These are phyloP conservation scores for Drosophila nr. medialis DNA, from an alignment of 2,888 invertebrate species.

Conservation along the genomic window DNA sequence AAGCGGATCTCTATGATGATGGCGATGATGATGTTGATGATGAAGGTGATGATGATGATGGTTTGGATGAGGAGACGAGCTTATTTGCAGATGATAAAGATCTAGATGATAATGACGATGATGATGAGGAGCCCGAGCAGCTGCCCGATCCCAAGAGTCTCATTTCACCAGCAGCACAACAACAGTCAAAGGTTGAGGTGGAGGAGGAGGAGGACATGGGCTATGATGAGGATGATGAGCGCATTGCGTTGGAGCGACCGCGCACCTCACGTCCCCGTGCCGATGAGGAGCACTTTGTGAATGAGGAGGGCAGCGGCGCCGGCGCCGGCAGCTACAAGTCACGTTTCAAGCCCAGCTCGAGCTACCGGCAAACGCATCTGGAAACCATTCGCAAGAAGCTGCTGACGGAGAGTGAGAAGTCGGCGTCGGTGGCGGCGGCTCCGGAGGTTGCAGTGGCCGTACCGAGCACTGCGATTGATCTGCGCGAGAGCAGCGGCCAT, in stretches of 20 bases:
- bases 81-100: constrained; percentile 49
- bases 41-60: constrained; percentile 74
- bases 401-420: constrained; percentile 60
- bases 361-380: constrained; percentile 77
- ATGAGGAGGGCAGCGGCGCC: constrained; percentile 82
- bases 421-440: constrained; percentile 42
- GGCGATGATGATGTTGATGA: constrained; percentile 43
- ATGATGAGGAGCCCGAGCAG: constrained; percentile 64
- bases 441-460: constrained; percentile 58
- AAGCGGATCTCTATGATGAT: constrained; percentile 82
- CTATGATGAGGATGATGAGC: constrained; percentile 83
- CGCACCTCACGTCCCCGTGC: constrained; percentile 66
- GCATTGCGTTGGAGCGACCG: constrained; percentile 77
- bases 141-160: constrained; percentile 79
- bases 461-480: constrained; percentile 80
- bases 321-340: constrained; percentile 47
- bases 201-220: constrained; percentile 83
- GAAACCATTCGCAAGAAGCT: constrained; percentile 78
- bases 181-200: constrained; percentile 7
- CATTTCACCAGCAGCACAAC: constrained; percentile 47
- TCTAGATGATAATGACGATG: constrained; percentile 23
- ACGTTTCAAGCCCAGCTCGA: constrained; percentile 63
- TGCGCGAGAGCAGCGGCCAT: constrained; percentile 83
- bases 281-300: constrained; percentile 79
- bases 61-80: constrained; percentile 63